Evolutionary conservation across 2,888 invertebrate genomes (phyloP).

Genomic region (Hemaris fuciformis): DNA sequence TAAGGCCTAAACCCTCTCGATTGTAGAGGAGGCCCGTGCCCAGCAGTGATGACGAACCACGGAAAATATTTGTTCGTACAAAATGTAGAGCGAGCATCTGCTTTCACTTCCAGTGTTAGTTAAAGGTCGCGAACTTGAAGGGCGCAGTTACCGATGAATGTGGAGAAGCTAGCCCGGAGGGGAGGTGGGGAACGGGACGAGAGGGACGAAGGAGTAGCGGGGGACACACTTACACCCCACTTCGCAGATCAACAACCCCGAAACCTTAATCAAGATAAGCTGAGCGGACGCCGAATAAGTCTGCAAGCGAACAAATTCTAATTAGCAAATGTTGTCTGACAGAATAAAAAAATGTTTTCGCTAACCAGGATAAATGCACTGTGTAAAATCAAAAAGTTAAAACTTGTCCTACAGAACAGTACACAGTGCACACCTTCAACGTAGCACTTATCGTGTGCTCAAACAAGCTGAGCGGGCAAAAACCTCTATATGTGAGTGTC

Average conservation of each 20-base stretch:
- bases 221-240: constrained; percentile 45
- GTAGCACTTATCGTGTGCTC: constrained; percentile 7
- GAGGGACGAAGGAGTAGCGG: constrained; percentile 23
- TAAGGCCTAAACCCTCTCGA: too few species aligned
- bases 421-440: constrained; percentile 15
- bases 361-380: neutral
- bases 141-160: constrained; percentile 64
- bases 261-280: constrained; percentile 71
- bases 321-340: constrained; percentile 47
- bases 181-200: constrained; percentile 27
- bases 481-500: constrained; percentile 29
- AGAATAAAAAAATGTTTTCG: constrained; percentile 11
- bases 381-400: constrained; percentile 16
- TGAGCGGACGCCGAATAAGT: constrained; percentile 47
- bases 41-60: neutral
- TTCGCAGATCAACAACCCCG: constrained; percentile 72
- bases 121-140: constrained; percentile 70
- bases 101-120: constrained; percentile 54
- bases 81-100: constrained; percentile 51
- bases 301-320: constrained; percentile 53
- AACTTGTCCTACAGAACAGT: neutral
- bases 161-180: constrained; percentile 53
- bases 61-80: constrained; percentile 14
- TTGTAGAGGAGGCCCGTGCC: too few species aligned
- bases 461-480: constrained; percentile 11